A percentile compares a stretch with the other conserved stretches of the same genome.
Evolutionary conservation across 2,113 vertebrate species (phyloP).

Genomic region (Pygoscelis antarcticus): DNA sequence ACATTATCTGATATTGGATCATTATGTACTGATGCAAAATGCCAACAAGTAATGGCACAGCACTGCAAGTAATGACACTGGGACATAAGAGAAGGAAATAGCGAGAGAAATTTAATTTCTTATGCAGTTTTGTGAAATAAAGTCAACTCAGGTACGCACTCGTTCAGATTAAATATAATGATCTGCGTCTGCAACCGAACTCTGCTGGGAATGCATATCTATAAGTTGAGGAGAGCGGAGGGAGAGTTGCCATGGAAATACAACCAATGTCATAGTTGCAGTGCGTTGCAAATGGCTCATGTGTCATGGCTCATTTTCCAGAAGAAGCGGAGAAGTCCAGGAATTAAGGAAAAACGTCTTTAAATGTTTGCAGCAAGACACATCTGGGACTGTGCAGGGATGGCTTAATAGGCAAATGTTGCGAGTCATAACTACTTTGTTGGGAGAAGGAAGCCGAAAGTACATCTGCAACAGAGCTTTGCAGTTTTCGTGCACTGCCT

Average conservation of each 20-base stretch:
- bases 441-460: background rate
- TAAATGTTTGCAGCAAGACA: background rate
- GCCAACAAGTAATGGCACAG: slow-evolving; percentile 29
- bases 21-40: slow-evolving; percentile 56
- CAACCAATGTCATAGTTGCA: slow-evolving; percentile 4
- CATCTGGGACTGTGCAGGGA: background rate
- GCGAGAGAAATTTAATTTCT: slow-evolving; percentile 49
- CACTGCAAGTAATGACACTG: background rate
- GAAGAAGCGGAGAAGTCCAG: background rate
- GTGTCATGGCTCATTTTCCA: slow-evolving; percentile 61
- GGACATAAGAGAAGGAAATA: slow-evolving; percentile 21
- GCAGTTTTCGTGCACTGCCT: background rate
- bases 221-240: background rate
- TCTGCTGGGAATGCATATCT: slow-evolving; percentile 14
- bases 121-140: background rate
- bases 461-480: background rate
- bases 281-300: background rate
- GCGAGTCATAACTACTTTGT: background rate
- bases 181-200: slow-evolving; percentile 2
- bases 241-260: slow-evolving; percentile 64
- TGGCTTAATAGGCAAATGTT: background rate
- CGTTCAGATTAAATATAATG: slow-evolving; percentile 46
- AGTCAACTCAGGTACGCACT: slow-evolving; percentile 46
- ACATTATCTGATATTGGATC: slow-evolving; percentile 55
- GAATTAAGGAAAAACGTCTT: background rate